These are phyloP conservation scores for Hemicrepidius hirtus DNA, from an alignment of 2,888 invertebrate species.

Conservation along the genomic window DNA sequence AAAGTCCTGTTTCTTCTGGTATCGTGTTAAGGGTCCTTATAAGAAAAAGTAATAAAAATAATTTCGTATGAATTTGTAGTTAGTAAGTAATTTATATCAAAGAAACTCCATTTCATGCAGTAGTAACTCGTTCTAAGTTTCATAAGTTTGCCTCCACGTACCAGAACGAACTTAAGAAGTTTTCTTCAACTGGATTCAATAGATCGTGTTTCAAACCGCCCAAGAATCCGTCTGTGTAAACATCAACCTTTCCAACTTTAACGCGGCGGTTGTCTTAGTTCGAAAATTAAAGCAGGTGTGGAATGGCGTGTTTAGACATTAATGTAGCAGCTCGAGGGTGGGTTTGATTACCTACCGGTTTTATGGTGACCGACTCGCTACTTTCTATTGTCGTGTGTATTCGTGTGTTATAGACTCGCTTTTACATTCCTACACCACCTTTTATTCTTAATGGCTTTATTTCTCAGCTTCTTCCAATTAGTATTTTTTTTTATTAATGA, in stretches of 20 bases:
- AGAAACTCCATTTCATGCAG: no score
- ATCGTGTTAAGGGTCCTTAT: no score
- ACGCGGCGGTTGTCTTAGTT: constrained; percentile 53
- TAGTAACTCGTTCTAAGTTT: no score
- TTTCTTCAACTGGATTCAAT: no score
- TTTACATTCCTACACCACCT: constrained; percentile 30
- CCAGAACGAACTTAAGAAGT: no score
- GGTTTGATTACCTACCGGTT: constrained; percentile 67
- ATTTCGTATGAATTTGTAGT: no score
- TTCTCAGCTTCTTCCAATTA: no score
- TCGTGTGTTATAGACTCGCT: constrained; percentile 18
- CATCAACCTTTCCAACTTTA: constrained; percentile 25
- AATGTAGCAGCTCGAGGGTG: constrained; percentile 67
- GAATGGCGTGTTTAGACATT: constrained; percentile 67
- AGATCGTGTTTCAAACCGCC: neutral
- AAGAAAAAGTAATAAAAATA: no score
- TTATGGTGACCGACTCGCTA: constrained; percentile 60
- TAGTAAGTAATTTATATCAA: no score
- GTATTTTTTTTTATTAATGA: no score
- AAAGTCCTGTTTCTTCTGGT: no score
- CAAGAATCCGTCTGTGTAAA: constrained; percentile 3
- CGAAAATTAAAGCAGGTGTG: constrained; percentile 67
- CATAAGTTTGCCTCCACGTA: no score
- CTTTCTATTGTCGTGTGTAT: constrained; percentile 50
- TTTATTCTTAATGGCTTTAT: constrained; percentile 38